Base-by-base conservation (phyloP, 2,113 vertebrate genomes). In the Tor tambroides region DNA sequence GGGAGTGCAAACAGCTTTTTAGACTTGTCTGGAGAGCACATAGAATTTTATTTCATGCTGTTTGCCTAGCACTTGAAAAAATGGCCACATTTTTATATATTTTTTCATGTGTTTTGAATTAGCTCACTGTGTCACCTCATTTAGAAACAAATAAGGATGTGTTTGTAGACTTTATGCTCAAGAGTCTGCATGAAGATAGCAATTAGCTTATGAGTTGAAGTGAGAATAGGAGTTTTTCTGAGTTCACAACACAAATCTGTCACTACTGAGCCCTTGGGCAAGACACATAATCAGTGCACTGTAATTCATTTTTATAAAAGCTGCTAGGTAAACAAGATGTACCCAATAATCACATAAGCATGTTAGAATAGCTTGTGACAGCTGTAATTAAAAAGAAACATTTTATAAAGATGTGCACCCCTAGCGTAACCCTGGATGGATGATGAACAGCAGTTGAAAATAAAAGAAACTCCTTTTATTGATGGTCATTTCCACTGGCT, bases 71-170 rank as follows among this genome's bases (percentile, higher is more conserved):
- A 6, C 46, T 78, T 26, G 19, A 65, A 65, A 43, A 19, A 51
- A 30, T 49, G 1, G 17, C 7, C 46, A 54, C 46, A 78, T 46
- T 49, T 9, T 28, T 21, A 77, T 54, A 30, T 17, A 51, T 51
- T 9, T 41, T 7, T 71, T 7, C 6, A 26, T 54, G 23, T 38
- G 11, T 54, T 78, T 54, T 54, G 17, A 8, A 54, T 78, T 19
- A 30, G n/a, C 46, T 77, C 41, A 49, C 3, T 32, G 28, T 54
- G 43, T 78, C 26, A 4, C 26, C 76, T 78, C 17, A 3, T 54
- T 78, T 78, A 32, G 41, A 49, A 72, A 74, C 71, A 74, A 41
- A 74, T n/a, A 77, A 49, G 43, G 14, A 12, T 77, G 74, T 77
- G 41, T 77, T 51, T 77, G 35, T 23, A 41, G 10, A 26, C 41